phyloP scores from a whole-genome alignment of 2,888 invertebrate genomes.

The Sphinx pinastri region DNA sequence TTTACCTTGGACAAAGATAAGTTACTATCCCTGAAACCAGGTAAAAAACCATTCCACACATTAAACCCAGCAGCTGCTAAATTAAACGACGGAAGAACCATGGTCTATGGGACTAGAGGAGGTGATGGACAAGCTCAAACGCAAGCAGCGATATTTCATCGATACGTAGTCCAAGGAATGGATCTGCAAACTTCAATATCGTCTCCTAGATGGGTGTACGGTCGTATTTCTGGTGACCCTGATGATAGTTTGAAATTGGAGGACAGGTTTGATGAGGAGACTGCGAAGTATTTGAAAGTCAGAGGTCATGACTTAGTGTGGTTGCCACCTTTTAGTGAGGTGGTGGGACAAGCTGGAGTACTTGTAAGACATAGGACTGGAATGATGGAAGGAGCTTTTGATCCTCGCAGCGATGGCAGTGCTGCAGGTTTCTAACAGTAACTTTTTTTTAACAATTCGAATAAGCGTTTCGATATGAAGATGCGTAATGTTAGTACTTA shows the following conservation, averaged over 20 bases:
- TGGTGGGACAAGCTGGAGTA: conserved; percentile 68
- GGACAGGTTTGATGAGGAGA: conserved; percentile 60
- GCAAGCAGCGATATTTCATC: conserved; percentile 74
- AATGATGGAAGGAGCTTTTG: conserved; percentile 71
- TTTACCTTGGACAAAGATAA: conserved; percentile 60
- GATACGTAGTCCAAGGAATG: conserved; percentile 67
- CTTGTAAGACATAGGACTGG: conserved; percentile 67
- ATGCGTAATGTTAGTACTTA: background rate
- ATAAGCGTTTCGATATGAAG: background rate
- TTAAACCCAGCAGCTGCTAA: conserved; percentile 70
- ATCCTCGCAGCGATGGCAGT: conserved; percentile 69
- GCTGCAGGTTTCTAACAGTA: conserved; percentile 65
- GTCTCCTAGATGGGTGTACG: conserved; percentile 71
- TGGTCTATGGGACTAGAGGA: conserved; percentile 73
- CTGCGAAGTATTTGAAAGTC: conserved; percentile 58
- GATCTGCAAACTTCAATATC: conserved; percentile 62
- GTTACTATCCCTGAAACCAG: conserved; percentile 61
- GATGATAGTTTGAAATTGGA: conserved; percentile 58
- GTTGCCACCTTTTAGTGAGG: conserved; percentile 54
- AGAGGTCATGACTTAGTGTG: conserved; percentile 61
- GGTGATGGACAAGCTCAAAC: conserved; percentile 77
- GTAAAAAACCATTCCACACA: conserved; percentile 74
- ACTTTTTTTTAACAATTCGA: too few relatives aligned
- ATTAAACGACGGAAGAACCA: conserved; percentile 68
- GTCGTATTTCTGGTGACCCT: conserved; percentile 48